phyloP scores from a whole-genome alignment of 2,888 invertebrate genomes.

The Geotrupes spiniger region DNA sequence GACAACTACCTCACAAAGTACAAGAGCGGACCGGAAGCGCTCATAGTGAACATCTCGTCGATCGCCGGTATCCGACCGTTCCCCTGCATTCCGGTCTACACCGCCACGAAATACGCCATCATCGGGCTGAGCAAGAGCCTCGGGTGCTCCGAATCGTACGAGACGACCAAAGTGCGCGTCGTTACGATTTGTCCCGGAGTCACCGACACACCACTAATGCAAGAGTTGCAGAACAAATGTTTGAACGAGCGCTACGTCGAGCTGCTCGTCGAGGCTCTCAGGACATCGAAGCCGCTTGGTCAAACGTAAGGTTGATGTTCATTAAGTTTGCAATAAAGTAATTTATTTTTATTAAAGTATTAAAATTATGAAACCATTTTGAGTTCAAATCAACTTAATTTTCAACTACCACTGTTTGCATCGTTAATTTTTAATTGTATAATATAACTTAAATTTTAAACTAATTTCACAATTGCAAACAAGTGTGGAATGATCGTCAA shows the following conservation, averaged over 20 bases:
- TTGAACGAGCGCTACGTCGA: conserved; percentile 11
- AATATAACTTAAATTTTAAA: too few relatives aligned
- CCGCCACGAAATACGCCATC: conserved; percentile 46
- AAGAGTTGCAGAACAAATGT: conserved; percentile 12
- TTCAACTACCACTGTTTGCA: too few relatives aligned
- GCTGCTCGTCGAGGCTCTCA: background rate
- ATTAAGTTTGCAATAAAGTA: too few relatives aligned
- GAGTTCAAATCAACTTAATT: too few relatives aligned
- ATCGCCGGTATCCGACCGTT: conserved; percentile 43
- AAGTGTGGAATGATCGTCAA: too few relatives aligned
- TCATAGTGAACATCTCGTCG: conserved; percentile 53
- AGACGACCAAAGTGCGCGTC: conserved; percentile 46
- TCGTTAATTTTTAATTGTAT: too few relatives aligned
- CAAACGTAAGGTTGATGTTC: conserved; percentile 1
- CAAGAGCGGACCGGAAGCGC: conserved; percentile 50
- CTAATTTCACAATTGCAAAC: too few relatives aligned
- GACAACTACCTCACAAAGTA: conserved; percentile 50
- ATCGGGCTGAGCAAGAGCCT: conserved; percentile 38
- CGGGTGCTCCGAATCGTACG: conserved; percentile 39
- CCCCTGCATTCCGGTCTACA: conserved; percentile 44
- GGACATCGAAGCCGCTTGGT: background rate
- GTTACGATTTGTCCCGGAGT: conserved; percentile 48
- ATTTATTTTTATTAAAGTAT: too few relatives aligned
- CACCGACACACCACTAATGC: conserved; percentile 40
- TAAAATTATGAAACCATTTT: too few relatives aligned